Evolutionary conservation across 1,140 invertebrate genomes (phyloP).

Genomic region (Theocolax elegans): DNA sequence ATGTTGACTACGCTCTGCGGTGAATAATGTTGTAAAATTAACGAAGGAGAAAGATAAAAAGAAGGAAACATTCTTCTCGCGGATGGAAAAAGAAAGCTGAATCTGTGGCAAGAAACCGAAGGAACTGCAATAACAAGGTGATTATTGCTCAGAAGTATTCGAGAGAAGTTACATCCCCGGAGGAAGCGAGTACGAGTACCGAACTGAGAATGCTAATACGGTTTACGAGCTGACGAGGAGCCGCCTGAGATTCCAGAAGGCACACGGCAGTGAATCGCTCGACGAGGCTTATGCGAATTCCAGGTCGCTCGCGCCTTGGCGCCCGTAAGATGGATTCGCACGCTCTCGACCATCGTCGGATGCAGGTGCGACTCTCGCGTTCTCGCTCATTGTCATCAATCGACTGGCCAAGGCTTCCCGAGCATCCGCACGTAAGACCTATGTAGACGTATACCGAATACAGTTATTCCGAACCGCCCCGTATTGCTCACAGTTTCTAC

Average conservation of each 20-base stretch:
- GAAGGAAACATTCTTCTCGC: too few relatives aligned
- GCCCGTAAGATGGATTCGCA: too few relatives aligned
- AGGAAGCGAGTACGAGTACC: background rate
- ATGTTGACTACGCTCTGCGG: too few relatives aligned
- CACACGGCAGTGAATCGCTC: background rate
- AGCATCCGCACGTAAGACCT: too few relatives aligned
- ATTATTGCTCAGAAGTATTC: too few relatives aligned
- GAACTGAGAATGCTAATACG: conserved; percentile 20
- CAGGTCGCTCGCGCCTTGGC: background rate
- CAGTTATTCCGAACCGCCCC: background rate
- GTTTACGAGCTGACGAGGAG: conserved; percentile 21
- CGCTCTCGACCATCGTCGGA: background rate
- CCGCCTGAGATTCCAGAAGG: conserved; percentile 6
- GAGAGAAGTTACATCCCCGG: too few relatives aligned
- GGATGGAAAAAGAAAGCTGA: background rate
- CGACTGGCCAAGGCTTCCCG: background rate
- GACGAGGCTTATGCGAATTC: background rate
- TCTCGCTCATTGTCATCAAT: conserved; percentile 6
- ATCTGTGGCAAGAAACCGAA: background rate
- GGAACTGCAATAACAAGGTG: conserved; percentile 15
- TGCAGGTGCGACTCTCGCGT: background rate
- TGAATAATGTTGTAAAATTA: conserved; percentile 27
- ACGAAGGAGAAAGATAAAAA: background rate
- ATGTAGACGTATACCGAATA: too few relatives aligned
- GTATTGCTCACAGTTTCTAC: too few relatives aligned